phyloP scores from a whole-genome alignment of 1,140 invertebrate species.

The Drosophila nikananu region DNA sequence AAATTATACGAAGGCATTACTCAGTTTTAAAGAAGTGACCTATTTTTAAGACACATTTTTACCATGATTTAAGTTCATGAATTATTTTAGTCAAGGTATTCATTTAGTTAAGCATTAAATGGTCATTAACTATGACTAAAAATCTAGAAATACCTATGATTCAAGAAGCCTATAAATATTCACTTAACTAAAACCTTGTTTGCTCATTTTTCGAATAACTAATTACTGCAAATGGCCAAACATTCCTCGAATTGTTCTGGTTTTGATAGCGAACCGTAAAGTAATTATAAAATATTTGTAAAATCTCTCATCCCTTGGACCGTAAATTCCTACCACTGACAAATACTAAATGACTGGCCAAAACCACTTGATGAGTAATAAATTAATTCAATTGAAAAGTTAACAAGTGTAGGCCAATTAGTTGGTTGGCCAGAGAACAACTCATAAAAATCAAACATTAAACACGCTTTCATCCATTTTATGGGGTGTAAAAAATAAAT shows the following conservation, averaged over 20 bases:
- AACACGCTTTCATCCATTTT: background rate
- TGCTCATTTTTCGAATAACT: background rate
- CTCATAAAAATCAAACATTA: slow-evolving; percentile 24
- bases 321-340: slow-evolving; percentile 1
- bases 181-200: slow-evolving; percentile 1
- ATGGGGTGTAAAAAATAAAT: slow-evolving; percentile 39
- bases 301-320: slow-evolving; percentile 11
- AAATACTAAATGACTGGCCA: background rate
- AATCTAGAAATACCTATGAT: background rate
- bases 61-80: too few relatives aligned
- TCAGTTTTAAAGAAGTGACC: background rate
- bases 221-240: slow-evolving; percentile 1
- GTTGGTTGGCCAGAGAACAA: background rate
- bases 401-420: slow-evolving; percentile 36
- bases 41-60: background rate
- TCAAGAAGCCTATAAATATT: slow-evolving; percentile 12
- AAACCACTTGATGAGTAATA: slow-evolving; percentile 40
- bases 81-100: too few relatives aligned
- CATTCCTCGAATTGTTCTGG: background rate
- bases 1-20: background rate
- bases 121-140: background rate
- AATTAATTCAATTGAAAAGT: slow-evolving; percentile 28
- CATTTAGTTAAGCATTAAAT: too few relatives aligned
- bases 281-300: slow-evolving; percentile 1
- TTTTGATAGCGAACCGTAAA: background rate